Evolutionary conservation across 2,113 vertebrate genomes (phyloP).

Genomic region (Shinisaurus crocodilurus): DNA sequence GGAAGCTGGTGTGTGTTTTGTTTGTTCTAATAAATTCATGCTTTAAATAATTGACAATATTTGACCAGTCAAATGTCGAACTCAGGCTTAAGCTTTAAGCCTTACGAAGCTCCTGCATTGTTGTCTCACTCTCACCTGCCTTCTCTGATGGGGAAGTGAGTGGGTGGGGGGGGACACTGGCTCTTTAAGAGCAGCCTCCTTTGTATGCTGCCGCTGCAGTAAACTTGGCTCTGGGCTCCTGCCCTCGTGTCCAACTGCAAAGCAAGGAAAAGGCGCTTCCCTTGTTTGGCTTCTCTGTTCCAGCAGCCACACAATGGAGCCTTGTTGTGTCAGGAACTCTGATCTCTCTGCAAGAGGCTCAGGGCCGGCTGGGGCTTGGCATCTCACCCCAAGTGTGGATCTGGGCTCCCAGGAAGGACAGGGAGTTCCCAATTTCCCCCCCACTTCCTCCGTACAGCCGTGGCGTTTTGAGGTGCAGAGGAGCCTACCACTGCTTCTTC

Average conservation of each 20-base stretch:
- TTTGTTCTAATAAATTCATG: neutral
- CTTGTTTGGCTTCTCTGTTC: constrained; percentile 59
- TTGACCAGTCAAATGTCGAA: neutral
- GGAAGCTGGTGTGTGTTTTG: neutral
- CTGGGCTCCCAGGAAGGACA: neutral
- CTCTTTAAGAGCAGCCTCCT: constrained; percentile 62
- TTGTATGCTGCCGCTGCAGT: constrained; percentile 43
- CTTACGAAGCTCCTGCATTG: neutral
- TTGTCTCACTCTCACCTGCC: too few relatives aligned
- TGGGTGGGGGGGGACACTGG: neutral
- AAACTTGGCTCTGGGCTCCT: constrained; percentile 32
- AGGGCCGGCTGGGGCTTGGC: constrained; percentile 2
- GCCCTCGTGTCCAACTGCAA: constrained; percentile 49
- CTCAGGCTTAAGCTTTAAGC: neutral
- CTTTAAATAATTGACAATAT: neutral
- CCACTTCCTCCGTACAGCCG: neutral
- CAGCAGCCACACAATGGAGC: constrained; percentile 44
- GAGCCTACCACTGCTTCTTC: too few relatives aligned
- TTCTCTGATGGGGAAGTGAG: too few relatives aligned
- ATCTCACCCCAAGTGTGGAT: neutral
- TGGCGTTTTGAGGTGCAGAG: neutral
- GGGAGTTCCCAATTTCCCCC: neutral
- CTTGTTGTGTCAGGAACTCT: constrained; percentile 52
- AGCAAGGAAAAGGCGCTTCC: constrained; percentile 49
- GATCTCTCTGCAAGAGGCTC: constrained; percentile 33